Evolutionary conservation across 2,888 invertebrate species (phyloP).

Genomic region (Pseudanteris insignis): DNA sequence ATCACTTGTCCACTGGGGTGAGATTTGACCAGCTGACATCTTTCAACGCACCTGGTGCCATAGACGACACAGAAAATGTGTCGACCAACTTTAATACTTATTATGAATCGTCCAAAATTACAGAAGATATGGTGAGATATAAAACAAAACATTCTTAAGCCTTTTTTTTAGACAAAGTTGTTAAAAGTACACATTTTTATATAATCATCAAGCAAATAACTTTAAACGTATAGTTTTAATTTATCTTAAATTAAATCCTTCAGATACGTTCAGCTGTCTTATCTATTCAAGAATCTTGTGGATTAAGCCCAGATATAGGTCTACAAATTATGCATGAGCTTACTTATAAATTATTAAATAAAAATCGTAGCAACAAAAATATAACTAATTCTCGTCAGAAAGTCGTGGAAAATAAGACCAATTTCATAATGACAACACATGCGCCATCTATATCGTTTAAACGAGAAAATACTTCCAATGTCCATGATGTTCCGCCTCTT

Average conservation of each 20-base stretch:
- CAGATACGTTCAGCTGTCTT: conserved; percentile 57
- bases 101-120: conserved; percentile 49
- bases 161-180: too few species aligned
- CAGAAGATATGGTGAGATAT: conserved; percentile 53
- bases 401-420: conserved; percentile 38
- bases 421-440: conserved; percentile 12
- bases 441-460: conserved; percentile 11
- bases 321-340: conserved; percentile 53
- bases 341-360: conserved; percentile 47
- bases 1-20: conserved; percentile 70
- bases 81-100: conserved; percentile 51
- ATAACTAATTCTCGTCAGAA: conserved; percentile 4
- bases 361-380: conserved; percentile 20
- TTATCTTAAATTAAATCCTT: conserved; percentile 4
- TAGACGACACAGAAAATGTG: conserved; percentile 50
- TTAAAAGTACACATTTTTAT: too few species aligned
- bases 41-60: conserved; percentile 52
- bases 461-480: conserved; percentile 24
- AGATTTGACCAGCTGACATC: conserved; percentile 57
- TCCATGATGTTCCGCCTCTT: conserved; percentile 62
- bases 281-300: conserved; percentile 53
- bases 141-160: too few species aligned
- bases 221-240: too few species aligned
- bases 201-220: too few species aligned
- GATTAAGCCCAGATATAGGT: conserved; percentile 58